phyloP scores from a whole-genome alignment of 2,888 invertebrate species.

The Lysandra coridon region DNA sequence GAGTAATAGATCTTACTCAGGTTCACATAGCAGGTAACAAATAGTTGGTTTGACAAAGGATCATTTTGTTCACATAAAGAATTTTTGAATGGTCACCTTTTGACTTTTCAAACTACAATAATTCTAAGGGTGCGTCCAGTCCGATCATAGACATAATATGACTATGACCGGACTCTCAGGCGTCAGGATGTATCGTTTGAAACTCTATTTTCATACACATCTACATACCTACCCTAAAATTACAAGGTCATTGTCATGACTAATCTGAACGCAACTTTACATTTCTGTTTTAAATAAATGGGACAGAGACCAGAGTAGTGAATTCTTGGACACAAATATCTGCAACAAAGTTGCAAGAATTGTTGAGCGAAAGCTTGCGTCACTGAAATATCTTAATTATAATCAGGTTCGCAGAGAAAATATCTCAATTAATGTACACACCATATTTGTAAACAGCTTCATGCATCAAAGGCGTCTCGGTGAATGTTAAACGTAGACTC shows the following conservation, averaged over 20 bases:
- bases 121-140: not conserved
- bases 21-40: not conserved
- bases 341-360: constrained; percentile 3
- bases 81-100: not conserved
- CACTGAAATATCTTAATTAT: constrained; percentile 26
- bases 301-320: not conserved
- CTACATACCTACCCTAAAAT: not conserved
- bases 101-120: not conserved
- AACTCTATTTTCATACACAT: not conserved
- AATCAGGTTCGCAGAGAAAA: constrained; percentile 26
- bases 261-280: not conserved
- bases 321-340: not conserved
- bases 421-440: constrained; percentile 28
- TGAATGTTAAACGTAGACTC: constrained; percentile 19
- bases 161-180: not conserved
- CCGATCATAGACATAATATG: not conserved
- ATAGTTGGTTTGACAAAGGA: not conserved
- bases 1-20: not conserved
- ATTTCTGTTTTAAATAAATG: not conserved
- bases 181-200: not conserved
- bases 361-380: not conserved
- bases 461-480: constrained; percentile 28
- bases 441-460: constrained; percentile 28
- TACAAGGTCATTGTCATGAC: not conserved
- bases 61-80: not conserved